Conservation (phyloP, 2,113 vertebrate species). For the Cryptoleucopteryx plumbea region DNA sequence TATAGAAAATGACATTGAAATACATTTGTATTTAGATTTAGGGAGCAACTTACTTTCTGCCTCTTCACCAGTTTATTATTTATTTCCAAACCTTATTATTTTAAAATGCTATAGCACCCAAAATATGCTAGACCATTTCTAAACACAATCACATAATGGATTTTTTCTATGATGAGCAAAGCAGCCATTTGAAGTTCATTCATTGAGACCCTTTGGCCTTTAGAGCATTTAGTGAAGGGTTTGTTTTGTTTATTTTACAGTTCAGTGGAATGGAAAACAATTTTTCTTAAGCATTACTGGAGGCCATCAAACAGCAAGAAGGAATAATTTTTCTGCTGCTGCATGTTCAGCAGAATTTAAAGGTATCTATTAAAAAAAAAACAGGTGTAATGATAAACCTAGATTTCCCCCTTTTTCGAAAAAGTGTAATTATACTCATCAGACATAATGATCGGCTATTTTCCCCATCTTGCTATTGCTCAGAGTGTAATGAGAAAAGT, state of each 20-base stretch:
- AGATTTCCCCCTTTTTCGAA: background rate
- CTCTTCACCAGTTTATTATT: conserved; percentile 58
- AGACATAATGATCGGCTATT: conserved; percentile 39
- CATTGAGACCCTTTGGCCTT: conserved; percentile 63
- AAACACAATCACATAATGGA: conserved; percentile 59
- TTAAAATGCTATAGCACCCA: conserved; percentile 43
- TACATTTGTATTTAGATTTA: conserved; percentile 54
- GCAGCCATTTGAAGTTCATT: conserved; percentile 66
- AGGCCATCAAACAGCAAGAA: conserved; percentile 39
- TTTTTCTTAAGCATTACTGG: conserved; percentile 68
- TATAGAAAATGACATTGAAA: conserved; percentile 59
- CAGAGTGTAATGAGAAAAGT: conserved; percentile 30
- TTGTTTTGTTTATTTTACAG: conserved; percentile 73
- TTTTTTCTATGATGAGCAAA: conserved; percentile 61
- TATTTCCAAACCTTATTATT: conserved; percentile 58
- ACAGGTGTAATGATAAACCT: conserved; percentile 16
- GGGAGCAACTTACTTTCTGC: conserved; percentile 23
- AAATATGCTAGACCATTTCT: conserved; percentile 49
- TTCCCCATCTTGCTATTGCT: conserved; percentile 6
- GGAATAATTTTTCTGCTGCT: conserved; percentile 57
- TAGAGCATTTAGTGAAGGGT: conserved; percentile 67
- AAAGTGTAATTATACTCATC: conserved; percentile 59
- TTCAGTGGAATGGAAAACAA: conserved; percentile 69
- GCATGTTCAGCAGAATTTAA: conserved; percentile 47
- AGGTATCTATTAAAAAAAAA: conserved; percentile 33